A percentile compares a stretch with the other conserved stretches of the same genome.
phyloP scores from a whole-genome alignment of 1,140 invertebrate genomes.

The Streblospio benedicti region DNA sequence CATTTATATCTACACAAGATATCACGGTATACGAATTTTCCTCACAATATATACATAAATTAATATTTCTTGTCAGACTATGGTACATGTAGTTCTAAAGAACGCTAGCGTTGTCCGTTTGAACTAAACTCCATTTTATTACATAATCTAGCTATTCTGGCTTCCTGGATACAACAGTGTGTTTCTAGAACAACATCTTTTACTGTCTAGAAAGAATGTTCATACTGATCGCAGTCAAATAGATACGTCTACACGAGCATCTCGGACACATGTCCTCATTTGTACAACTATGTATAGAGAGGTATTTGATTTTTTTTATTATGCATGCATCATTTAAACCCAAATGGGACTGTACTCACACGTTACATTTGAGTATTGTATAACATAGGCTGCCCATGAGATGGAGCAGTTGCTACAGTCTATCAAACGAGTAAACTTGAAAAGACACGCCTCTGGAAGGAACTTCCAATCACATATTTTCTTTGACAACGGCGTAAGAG shows the following conservation, averaged over 20 bases:
- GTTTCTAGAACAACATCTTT: conserved; percentile 24
- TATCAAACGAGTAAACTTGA: conserved; percentile 23
- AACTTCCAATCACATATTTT: conserved; percentile 34
- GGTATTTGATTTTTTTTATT: conserved; percentile 10
- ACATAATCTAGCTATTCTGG: conserved; percentile 30
- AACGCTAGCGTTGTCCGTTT: not conserved
- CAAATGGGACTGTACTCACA: not conserved
- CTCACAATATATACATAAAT: not conserved
- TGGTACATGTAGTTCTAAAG: not conserved
- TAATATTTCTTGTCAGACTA: not conserved
- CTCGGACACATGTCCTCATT: conserved; percentile 24
- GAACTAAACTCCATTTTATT: no score
- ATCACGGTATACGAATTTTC: not conserved
- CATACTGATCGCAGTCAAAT: not conserved
- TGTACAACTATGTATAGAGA: conserved; percentile 40
- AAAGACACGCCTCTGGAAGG: conserved; percentile 17
- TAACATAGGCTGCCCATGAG: conserved; percentile 24
- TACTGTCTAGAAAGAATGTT: conserved; percentile 17
- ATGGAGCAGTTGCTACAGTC: conserved; percentile 33
- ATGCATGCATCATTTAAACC: not conserved
- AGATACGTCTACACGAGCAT: not conserved
- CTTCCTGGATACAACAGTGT: conserved; percentile 26
- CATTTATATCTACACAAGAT: not conserved
- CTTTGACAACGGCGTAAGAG: conserved; percentile 30
- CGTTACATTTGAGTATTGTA: not conserved